Base-by-base conservation (phyloP, 2,113 vertebrate species). In the Pachypanchax playfairii region DNA sequence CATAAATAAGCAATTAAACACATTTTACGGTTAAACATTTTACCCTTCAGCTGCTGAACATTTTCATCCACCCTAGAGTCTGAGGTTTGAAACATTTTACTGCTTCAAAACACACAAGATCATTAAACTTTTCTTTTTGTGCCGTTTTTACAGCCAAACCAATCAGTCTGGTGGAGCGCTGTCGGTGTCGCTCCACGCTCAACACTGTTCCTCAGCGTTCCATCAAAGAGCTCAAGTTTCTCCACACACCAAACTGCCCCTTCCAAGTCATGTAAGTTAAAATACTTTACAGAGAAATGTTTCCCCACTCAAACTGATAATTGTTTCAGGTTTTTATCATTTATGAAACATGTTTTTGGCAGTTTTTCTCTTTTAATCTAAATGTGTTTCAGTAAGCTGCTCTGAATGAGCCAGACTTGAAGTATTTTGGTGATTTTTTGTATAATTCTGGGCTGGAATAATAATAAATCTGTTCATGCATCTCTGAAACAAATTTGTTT, bases 211-310 rank as follows among this genome's bases (percentile, higher is more conserved):
- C 95, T 36, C 96, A 96, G 90, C 92, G 93, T 73, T 94, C 93
- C 73, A 93, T 98, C 88, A 96, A 94, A 36, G 95, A 98, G 90
- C 94, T 98, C 81, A 98, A 98, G 92, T 98, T 98, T 86, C 93
- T 98, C 83, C 95, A 94, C 83, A 95, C 95, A 11, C 96, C 95
- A 13, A 97, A 96, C 91, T 98, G 97, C 72, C 93, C 96, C 31
- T 94, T 98, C 85, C 97, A 98, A 93, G 94, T 98, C 78, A 96
- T 98, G 97, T 98, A 90, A 96, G 97, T 95, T n/a, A 2, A 49
- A 48, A 8, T 12, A 15, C 24, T 28, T n/a, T n/a, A n/a, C 13
- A 33, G 21, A 38, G 15, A 43, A n/a, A n/a, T n/a, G n/a, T n/a
- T n/a, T n/a, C n/a, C n/a, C 48, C 29, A 29, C 22, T 10, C 7